Conservation (phyloP, 2,888 invertebrate genomes). For the Drosophila heteroneura region DNA sequence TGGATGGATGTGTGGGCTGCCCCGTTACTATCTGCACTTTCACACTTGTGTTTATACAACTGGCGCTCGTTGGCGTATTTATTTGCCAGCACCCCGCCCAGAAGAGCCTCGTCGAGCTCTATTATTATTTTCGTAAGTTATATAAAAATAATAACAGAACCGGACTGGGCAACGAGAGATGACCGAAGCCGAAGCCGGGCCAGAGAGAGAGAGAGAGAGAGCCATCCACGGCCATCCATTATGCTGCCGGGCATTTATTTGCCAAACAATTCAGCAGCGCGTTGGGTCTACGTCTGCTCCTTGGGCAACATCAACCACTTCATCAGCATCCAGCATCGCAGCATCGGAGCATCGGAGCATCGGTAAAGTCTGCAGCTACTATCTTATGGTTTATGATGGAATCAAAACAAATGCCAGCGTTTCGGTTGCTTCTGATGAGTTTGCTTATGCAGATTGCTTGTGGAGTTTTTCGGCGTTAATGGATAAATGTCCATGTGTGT, state of each 20-base stretch:
- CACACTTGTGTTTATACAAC: conserved; percentile 82
- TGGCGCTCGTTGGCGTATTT: conserved; percentile 69
- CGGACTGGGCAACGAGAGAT: conserved; percentile 10
- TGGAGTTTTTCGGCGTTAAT: conserved; percentile 78
- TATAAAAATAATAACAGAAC: conserved; percentile 79
- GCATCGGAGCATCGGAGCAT: conserved; percentile 33
- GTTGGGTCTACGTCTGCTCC: conserved; percentile 58
- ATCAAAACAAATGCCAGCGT: conserved; percentile 76
- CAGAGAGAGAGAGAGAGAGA: conserved; percentile 2
- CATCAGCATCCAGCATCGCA: conserved; percentile 63
- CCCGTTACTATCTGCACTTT: conserved; percentile 76
- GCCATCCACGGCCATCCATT: conserved; percentile 75
- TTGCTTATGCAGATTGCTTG: conserved; percentile 80
- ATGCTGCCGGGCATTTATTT: conserved; percentile 83
- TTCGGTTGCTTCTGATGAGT: conserved; percentile 69
- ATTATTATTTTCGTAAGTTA: conserved; percentile 81
- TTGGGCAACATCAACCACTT: conserved; percentile 75
- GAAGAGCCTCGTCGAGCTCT: conserved; percentile 49
- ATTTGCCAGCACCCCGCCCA: conserved; percentile 43
- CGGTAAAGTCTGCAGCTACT: conserved; percentile 65
- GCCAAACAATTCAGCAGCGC: conserved; percentile 77
- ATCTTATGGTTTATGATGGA: conserved; percentile 81
- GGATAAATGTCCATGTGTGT: conserved; percentile 66
- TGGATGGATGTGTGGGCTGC: conserved; percentile 14
- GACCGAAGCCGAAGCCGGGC: conserved; percentile 20